These are phyloP conservation scores for Sorex araneus DNA, from an alignment of 2,113 vertebrate species.

Conservation along the genomic window DNA sequence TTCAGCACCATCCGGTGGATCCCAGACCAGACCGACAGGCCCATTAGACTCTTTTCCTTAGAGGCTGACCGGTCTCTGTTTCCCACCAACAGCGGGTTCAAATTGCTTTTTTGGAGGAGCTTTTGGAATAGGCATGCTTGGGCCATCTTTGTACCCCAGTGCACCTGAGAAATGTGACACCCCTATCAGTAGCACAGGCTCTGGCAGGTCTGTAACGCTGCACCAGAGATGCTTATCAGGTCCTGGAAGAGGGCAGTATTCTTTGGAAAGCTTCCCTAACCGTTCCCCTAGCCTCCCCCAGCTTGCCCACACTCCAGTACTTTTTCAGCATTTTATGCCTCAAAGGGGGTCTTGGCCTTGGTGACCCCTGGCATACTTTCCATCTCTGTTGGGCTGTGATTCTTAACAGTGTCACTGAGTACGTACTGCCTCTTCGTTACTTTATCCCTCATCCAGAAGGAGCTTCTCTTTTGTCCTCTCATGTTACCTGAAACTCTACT, in stretches of 20 bases:
- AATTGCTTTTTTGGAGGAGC: not conserved
- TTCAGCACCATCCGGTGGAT: too few relatives aligned
- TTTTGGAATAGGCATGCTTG: not conserved
- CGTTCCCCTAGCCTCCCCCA: not conserved
- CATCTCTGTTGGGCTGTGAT: not conserved
- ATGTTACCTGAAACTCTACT: not conserved
- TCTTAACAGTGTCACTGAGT: not conserved
- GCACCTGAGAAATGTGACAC: not conserved
- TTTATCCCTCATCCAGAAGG: not conserved
- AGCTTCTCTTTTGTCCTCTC: not conserved
- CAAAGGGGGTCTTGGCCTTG: not conserved
- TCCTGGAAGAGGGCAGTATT: not conserved
- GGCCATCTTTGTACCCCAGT: not conserved
- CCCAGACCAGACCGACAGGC: too few relatives aligned
- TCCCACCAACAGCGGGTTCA: too few relatives aligned
- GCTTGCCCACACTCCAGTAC: not conserved
- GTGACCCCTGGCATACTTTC: not conserved
- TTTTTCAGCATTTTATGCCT: conserved; percentile 9
- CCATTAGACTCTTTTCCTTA: too few relatives aligned
- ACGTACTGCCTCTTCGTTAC: not conserved
- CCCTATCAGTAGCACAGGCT: not conserved
- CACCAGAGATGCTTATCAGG: conserved; percentile 3
- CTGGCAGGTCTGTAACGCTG: conserved; percentile 33
- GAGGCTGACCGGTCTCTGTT: too few relatives aligned
- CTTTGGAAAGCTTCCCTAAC: conserved; percentile 34